These are phyloP conservation scores for Dendrophyllia cribrosa DNA, from an alignment of 64 coral and sea anemone species.

Conservation along the genomic window DNA sequence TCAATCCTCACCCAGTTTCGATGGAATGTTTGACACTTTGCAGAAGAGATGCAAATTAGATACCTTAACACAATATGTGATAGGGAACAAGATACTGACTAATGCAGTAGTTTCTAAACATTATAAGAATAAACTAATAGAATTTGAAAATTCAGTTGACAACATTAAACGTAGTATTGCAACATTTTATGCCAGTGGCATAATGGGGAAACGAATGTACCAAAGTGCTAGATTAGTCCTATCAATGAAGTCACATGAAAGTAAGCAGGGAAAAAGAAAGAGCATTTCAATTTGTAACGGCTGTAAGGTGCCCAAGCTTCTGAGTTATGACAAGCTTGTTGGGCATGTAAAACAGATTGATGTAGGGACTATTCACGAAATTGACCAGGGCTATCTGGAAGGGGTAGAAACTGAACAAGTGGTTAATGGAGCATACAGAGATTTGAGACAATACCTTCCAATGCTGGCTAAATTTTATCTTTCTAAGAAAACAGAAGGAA, in stretches of 20 bases:
- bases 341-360: conserved; percentile 75
- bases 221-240: conserved; percentile 64
- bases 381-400: conserved; percentile 55
- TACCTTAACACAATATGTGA: conserved; percentile 72
- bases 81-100: conserved; percentile 23
- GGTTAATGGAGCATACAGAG: conserved; percentile 79
- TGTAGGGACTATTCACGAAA: conserved; percentile 70
- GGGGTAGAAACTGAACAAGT: conserved; percentile 47
- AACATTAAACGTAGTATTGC: conserved; percentile 74
- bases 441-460: conserved; percentile 73
- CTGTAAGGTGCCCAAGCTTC: conserved; percentile 75
- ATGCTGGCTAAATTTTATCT: conserved; percentile 82
- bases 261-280: conserved; percentile 63
- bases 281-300: conserved; percentile 66
- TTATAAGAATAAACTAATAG: conserved; percentile 19
- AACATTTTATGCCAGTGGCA: conserved; percentile 71
- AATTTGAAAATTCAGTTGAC: conserved; percentile 64
- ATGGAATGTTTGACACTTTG: conserved; percentile 81
- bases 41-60: conserved; percentile 78
- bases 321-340: conserved; percentile 65
- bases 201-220: conserved; percentile 75
- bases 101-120: conserved; percentile 53
- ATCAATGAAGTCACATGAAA: conserved; percentile 54
- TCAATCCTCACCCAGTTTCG: conserved; percentile 34
- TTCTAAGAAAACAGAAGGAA: conserved; percentile 59